Evolutionary conservation across 2,888 invertebrate species (phyloP).

Genomic region (Morinoia aosen): DNA sequence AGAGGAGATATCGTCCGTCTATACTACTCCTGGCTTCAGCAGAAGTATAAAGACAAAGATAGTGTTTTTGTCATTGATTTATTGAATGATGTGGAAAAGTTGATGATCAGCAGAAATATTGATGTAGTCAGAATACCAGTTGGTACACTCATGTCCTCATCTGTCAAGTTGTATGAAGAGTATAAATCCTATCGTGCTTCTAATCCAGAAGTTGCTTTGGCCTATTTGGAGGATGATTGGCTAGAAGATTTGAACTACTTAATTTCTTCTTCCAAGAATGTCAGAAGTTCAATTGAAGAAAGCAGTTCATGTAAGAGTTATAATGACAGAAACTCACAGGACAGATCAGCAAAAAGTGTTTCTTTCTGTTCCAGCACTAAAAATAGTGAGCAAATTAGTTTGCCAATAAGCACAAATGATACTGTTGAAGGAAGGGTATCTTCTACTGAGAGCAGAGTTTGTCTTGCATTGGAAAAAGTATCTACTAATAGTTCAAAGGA

Average conservation of each 20-base stretch:
- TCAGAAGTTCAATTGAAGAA: slow-evolving; percentile 54
- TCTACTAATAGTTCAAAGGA: not conserved
- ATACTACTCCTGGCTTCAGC: slow-evolving; percentile 61
- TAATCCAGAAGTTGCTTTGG: slow-evolving; percentile 61
- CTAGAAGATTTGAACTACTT: slow-evolving; percentile 65
- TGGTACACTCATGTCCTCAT: slow-evolving; percentile 66
- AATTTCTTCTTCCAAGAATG: slow-evolving; percentile 57
- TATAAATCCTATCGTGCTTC: slow-evolving; percentile 55
- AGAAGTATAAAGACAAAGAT: slow-evolving; percentile 59
- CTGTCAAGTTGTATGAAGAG: slow-evolving; percentile 64
- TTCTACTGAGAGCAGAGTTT: not conserved
- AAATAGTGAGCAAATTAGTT: not conserved
- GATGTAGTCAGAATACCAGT: slow-evolving; percentile 61
- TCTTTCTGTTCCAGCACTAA: not conserved
- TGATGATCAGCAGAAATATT: slow-evolving; percentile 61
- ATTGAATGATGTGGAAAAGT: slow-evolving; percentile 60
- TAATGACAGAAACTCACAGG: not conserved
- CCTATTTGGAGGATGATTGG: slow-evolving; percentile 66
- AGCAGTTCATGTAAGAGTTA: not conserved
- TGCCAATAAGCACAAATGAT: not conserved
- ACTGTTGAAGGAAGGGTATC: not conserved
- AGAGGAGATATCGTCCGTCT: slow-evolving; percentile 64
- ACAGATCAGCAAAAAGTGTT: not conserved
- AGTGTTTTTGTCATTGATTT: slow-evolving; percentile 67
- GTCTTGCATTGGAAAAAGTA: not conserved